Evolutionary conservation across 37 sponge, comb jelly and placozoan genomes (phyloP).

Genomic region (Diacarnus erythraeanus): DNA sequence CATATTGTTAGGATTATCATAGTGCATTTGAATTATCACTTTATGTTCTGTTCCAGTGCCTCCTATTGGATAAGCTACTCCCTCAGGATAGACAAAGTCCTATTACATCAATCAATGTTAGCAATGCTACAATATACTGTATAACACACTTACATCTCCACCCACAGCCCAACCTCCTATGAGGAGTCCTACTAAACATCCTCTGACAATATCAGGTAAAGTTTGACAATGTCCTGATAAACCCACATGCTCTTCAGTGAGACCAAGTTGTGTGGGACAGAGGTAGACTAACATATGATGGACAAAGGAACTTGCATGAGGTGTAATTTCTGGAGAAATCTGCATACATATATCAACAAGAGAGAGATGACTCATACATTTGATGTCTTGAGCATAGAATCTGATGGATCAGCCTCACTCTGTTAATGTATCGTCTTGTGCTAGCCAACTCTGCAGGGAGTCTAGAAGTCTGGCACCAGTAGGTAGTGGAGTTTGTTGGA

Average conservation of each 20-base stretch:
- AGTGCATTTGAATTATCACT: conserved; percentile 64
- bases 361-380: not conserved
- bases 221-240: not conserved
- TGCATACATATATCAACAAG: not conserved
- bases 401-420: not conserved
- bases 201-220: not conserved
- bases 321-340: conserved; percentile 22
- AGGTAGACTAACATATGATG: conserved; percentile 46
- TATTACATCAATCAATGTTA: not conserved
- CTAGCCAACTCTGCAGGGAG: not conserved
- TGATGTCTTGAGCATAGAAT: too few relatives aligned
- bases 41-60: conserved; percentile 33
- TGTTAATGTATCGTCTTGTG: not conserved
- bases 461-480: not conserved
- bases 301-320: conserved; percentile 17
- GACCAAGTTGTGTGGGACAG: not conserved
- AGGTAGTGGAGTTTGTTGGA: not conserved
- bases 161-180: conserved; percentile 58
- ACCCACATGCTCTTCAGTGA: conserved; percentile 3
- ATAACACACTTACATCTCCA: conserved; percentile 39
- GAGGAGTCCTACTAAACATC: not conserved
- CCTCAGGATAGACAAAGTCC: conserved; percentile 57
- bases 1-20: conserved; percentile 50
- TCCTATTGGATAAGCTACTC: conserved; percentile 76
- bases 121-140: not conserved